phyloP scores from a whole-genome alignment of 2,113 vertebrate genomes.

The Peromyscus leucopus region DNA sequence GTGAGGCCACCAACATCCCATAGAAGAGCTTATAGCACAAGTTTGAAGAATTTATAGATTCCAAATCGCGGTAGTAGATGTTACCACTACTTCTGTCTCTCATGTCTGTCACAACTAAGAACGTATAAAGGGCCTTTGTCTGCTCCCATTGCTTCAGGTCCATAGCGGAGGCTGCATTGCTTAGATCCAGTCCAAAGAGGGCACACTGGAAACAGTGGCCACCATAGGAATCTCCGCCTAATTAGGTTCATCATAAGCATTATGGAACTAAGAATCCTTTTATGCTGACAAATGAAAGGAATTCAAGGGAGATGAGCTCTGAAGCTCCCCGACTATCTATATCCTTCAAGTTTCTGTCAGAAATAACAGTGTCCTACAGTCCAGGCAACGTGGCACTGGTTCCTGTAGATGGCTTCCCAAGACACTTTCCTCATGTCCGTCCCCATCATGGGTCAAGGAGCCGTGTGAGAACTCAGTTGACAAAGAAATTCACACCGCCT shows the following conservation, averaged over 20 bases:
- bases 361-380: neutral
- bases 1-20: neutral
- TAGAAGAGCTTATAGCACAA: neutral
- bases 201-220: neutral
- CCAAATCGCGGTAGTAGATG: neutral
- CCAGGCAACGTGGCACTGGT: neutral
- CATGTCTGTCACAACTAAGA: neutral
- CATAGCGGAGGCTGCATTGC: neutral
- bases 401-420: neutral
- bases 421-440: neutral
- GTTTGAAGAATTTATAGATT: neutral
- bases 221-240: neutral
- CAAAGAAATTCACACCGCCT: neutral
- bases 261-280: conserved; percentile 12
- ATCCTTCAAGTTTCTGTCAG: conserved; percentile 7
- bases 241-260: neutral
- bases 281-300: neutral
- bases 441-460: neutral
- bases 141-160: neutral
- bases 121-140: neutral
- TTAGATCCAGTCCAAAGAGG: neutral
- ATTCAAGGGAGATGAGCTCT: neutral
- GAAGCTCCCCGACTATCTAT: neutral
- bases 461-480: neutral
- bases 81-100: neutral